These are phyloP conservation scores for Patella caerulea DNA, from an alignment of 2,888 invertebrate genomes.

Conservation along the genomic window DNA sequence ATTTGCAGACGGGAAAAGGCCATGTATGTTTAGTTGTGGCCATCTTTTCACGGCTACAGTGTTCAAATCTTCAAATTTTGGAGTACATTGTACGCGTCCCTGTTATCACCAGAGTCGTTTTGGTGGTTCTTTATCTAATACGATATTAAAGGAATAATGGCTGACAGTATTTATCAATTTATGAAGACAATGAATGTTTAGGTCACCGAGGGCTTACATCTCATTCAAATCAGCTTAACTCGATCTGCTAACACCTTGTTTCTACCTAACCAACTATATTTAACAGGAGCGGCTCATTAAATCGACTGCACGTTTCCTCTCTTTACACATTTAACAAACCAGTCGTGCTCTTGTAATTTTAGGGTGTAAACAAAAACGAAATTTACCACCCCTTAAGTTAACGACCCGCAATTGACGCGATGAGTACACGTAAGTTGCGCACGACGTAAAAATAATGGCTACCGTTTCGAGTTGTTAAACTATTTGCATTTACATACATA, in stretches of 20 bases:
- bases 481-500: no score
- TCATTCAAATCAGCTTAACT: neutral
- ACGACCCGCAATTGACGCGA: constrained; percentile 6
- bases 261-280: neutral
- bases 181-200: neutral
- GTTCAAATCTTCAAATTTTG: no score
- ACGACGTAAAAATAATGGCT: no score
- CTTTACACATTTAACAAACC: constrained; percentile 23
- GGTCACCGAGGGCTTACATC: neutral
- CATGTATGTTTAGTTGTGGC: no score
- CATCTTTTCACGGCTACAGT: no score
- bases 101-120: no score
- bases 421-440: neutral
- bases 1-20: no score
- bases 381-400: constrained; percentile 26
- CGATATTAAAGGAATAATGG: no score
- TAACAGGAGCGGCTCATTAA: constrained; percentile 16
- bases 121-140: no score
- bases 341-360: constrained; percentile 25
- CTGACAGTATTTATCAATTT: no score
- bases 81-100: no score
- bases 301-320: constrained; percentile 14
- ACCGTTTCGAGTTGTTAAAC: no score
- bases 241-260: neutral
- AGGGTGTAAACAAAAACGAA: constrained; percentile 23